Evolutionary conservation across 2,888 invertebrate species (phyloP), one percentile per base, ranked within the genome.

Genomic region (Troides oblongomaculatus): DNA sequence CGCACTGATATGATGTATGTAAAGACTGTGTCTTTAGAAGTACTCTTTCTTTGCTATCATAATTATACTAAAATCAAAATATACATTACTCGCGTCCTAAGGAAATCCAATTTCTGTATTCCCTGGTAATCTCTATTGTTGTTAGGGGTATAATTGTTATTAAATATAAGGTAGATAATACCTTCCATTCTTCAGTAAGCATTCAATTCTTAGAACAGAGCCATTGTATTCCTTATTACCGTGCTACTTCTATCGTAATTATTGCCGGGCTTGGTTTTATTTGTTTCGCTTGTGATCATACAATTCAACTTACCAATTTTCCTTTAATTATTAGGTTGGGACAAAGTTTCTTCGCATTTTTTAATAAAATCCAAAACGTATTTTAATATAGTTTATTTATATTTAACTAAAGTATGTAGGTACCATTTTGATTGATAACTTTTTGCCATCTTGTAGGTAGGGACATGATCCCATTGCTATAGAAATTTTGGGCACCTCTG

Each of bases 201-300:
- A 57, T 57, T 57, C 21, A 57, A 10, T 57, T 57, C 21, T 57
- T 43, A 53, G 21, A 60, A 36, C 36, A 23, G 23, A 56, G 62
- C 25, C 53, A 61, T 64, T 69, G 64, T 64, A 30, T 69, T 57
- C 2, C n/a, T 25, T 56, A 56, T 61, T 53, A 30, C 43, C 53
- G 64, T 53, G 59, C 23, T 50, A 43, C 64, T 21, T 60, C 21
- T 18, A 57, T 64, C n/a, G 43, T 64, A 69, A 69, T 57, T 61
- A 61, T 43, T n/a, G 17, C 60, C 21, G 2, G 39, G 25, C 18
- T 56, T 18, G 59, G 59, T 21, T 68, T 68, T 69, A 39, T 61
- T 69, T 43, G 43, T 56, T 39, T 10, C 60, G 25, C 0, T 61
- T 60, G 50, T 64, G 57, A 62, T 57, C 30, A 46, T 21, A 23